phyloP scores from a whole-genome alignment of 2,888 invertebrate genomes.

The Drosophila mimetica region DNA sequence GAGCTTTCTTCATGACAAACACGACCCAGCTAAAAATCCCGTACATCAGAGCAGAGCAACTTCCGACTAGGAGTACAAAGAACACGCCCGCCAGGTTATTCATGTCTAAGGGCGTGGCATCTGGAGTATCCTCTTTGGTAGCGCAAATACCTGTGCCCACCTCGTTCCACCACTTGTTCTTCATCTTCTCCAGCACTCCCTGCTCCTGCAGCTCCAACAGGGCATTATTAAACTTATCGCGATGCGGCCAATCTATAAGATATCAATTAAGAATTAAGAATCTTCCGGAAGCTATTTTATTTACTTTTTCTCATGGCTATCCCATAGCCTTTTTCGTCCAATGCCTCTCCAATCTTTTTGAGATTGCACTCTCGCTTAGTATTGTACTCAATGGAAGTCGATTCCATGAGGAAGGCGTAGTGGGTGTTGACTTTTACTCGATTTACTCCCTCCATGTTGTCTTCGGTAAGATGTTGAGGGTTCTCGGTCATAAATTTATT shows the following conservation, averaged over 20 bases:
- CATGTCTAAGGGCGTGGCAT: conserved; percentile 86
- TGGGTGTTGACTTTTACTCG: conserved; percentile 81
- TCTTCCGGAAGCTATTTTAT: not conserved
- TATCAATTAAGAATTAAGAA: too few relatives aligned
- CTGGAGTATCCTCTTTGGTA: conserved; percentile 77
- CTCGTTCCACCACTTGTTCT: conserved; percentile 96
- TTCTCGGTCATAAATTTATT: conserved; percentile 91
- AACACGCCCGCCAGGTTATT: conserved; percentile 88
- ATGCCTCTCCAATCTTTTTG: conserved; percentile 86
- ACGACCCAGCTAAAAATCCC: conserved; percentile 81
- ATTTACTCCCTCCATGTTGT: conserved; percentile 86
- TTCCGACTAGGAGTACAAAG: conserved; percentile 86
- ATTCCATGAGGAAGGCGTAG: conserved; percentile 93
- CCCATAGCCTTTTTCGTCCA: conserved; percentile 90
- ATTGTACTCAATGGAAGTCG: conserved; percentile 90
- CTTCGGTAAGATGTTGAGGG: conserved; percentile 85
- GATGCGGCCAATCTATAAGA: conserved; percentile 85
- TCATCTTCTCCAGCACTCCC: conserved; percentile 90
- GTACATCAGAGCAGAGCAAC: conserved; percentile 77
- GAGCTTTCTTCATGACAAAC: conserved; percentile 78
- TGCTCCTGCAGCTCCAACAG: conserved; percentile 93
- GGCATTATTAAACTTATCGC: conserved; percentile 91
- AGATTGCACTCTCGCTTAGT: conserved; percentile 88
- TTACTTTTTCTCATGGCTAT: conserved; percentile 89
- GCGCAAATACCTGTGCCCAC: conserved; percentile 90